Conservation (phyloP, 2,113 vertebrate genomes). For the Bolborhynchus lineola region DNA sequence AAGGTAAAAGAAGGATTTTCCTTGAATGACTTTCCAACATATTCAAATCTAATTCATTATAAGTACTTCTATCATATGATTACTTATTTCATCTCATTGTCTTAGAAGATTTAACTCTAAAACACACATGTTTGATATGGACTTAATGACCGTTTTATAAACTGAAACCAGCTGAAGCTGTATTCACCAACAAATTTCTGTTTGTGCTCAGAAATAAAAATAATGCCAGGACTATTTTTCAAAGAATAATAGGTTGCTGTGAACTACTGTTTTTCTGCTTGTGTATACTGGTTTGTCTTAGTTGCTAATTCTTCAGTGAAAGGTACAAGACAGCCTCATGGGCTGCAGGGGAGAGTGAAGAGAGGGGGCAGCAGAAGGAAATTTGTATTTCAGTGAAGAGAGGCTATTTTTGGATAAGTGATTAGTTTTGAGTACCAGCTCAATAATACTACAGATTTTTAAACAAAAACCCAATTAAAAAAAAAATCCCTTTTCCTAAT, state of each 20-base stretch:
- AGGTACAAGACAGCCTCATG: background rate
- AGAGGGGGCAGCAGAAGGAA: background rate
- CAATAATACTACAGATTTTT: background rate
- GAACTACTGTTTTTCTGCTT: background rate
- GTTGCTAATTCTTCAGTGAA: background rate
- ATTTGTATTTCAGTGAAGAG: background rate
- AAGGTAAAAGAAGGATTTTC: constrained; percentile 61
- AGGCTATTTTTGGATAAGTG: background rate
- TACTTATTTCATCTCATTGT: constrained; percentile 45
- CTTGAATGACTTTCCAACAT: constrained; percentile 65
- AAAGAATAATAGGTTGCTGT: background rate
- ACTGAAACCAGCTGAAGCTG: background rate
- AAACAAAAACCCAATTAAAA: background rate
- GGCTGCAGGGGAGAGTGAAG: background rate
- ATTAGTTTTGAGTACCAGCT: background rate
- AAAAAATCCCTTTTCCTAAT: background rate
- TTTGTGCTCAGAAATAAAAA: constrained; percentile 52
- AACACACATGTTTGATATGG: background rate
- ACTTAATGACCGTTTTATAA: constrained; percentile 10
- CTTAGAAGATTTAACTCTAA: constrained; percentile 38
- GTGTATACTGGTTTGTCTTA: background rate
- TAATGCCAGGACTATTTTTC: background rate
- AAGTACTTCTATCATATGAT: constrained; percentile 28
- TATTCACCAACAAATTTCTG: constrained; percentile 12
- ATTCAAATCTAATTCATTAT: constrained; percentile 44